Percentiles rank a stretch among this genome's conserved stretches.
phyloP scores from a whole-genome alignment of 2,888 invertebrate species.

The Halictus ligatus region DNA sequence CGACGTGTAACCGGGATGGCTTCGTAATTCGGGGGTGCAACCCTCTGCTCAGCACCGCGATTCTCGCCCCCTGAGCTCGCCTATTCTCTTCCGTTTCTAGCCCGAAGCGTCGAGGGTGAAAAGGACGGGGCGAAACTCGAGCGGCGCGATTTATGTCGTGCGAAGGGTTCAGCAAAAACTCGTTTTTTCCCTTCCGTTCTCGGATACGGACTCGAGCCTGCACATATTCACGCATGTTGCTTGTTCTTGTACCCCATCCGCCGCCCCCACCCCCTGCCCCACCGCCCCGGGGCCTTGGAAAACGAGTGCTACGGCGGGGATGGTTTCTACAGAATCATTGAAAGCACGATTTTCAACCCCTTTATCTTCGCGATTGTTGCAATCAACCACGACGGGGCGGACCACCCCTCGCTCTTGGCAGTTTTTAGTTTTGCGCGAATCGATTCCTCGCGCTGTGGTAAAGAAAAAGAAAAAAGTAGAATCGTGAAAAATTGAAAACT shows the following conservation, averaged over 20 bases:
- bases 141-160: slow-evolving; percentile 59
- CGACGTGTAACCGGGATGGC: slow-evolving; percentile 33
- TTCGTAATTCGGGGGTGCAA: background rate
- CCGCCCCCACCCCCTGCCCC: background rate
- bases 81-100: slow-evolving; percentile 7
- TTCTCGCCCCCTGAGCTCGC: slow-evolving; percentile 4
- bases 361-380: background rate
- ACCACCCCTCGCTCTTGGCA: background rate
- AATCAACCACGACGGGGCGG: background rate
- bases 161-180: slow-evolving; percentile 51
- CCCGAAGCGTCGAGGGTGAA: slow-evolving; percentile 49
- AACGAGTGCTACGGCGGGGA: background rate
- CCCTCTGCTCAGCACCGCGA: background rate
- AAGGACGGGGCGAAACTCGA: slow-evolving; percentile 59
- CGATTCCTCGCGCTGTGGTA: background rate
- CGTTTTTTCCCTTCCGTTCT: slow-evolving; percentile 68
- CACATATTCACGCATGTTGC: slow-evolving; percentile 57
- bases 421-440: background rate
- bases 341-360: background rate
- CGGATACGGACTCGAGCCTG: slow-evolving; percentile 9
- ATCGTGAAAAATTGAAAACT: too few relatives aligned
- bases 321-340: background rate
- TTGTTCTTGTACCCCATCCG: slow-evolving; percentile 12
- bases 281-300: background rate
- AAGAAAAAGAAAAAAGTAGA: background rate